Base-by-base conservation (phyloP, 64 coral and sea anemone genomes). In the Stichodactyla helianthus region DNA sequence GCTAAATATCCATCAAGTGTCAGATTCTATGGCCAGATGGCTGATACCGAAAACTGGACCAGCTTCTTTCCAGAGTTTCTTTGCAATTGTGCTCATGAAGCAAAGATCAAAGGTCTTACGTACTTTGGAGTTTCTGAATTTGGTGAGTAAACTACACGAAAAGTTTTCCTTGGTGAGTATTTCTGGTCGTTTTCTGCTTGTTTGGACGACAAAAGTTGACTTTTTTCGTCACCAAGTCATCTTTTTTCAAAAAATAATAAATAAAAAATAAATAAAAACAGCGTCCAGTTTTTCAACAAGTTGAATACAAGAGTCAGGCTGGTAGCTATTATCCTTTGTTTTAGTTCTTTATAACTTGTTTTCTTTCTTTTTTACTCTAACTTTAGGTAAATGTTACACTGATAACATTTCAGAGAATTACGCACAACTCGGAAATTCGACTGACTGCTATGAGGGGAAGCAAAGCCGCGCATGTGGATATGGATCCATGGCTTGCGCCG, bases 1-100 rank as follows among this genome's bases (percentile, higher is more conserved):
- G 80, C 70, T 16, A 82, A 53, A 0, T 25, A 74, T 28, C 60
- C 58, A 25, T 31, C 51, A 51, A 61, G 15, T 74, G 68, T 27
- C 23, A 74, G 10, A 8, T 77, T 85, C 58, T 91, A 85, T 35
- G 83, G 22, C 20, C 70, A 58, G 4, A 16, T 85, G 12, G 26
- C 44, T 6, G 50, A 44, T 17, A 52, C 51, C 26, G 54, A 60
- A 0, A 53, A 27, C 55, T 86, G 57, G 27, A 22, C 6, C 19
- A 84, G 10, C 4, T 71, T 85, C 20, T 91, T 91, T 67, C 89
- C 89, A 0, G 8, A 23, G 0, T 91, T 91, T 74, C 50, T 91
- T 28, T 91, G 89, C 84, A 79, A 54, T 5, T 91, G 89, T 19
- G 83, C 83, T 4, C 89, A 83, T 35, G 55, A 51, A 27, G 84